Conservation (phyloP, 53 echinoderm and acorn worm species). For the Hippasteria phrygiana region DNA sequence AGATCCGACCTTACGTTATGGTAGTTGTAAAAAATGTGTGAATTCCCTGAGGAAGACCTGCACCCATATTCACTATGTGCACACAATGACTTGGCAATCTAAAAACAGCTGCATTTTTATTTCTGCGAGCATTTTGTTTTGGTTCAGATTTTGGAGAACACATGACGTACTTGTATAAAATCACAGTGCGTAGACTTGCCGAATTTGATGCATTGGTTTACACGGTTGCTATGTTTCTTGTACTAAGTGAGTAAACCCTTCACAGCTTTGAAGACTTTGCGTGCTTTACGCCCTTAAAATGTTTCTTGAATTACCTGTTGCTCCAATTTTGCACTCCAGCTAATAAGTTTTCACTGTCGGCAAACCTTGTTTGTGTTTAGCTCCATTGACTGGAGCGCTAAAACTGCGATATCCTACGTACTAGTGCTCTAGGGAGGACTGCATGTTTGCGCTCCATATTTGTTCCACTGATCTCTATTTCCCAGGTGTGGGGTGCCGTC, state of each 20-base stretch:
- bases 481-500: too few relatives aligned
- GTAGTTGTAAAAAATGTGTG: constrained; percentile 29
- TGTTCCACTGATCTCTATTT: too few relatives aligned
- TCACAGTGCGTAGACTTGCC: not conserved
- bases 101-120: not conserved
- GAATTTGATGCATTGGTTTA: too few relatives aligned
- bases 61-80: not conserved
- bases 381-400: too few relatives aligned
- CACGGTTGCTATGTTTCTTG: not conserved
- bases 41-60: not conserved
- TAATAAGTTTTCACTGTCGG: too few relatives aligned
- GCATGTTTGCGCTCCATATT: too few relatives aligned
- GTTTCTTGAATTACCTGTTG: too few relatives aligned
- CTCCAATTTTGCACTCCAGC: too few relatives aligned
- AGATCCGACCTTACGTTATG: not conserved
- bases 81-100: not conserved
- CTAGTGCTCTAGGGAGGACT: too few relatives aligned
- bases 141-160: not conserved
- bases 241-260: not conserved
- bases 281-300: not conserved
- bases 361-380: too few relatives aligned
- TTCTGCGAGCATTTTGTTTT: not conserved
- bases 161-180: too few relatives aligned
- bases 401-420: too few relatives aligned
- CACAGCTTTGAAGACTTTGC: not conserved